Base-by-base conservation (phyloP, 2,113 vertebrate species). In the Heterochromis multidens region DNA sequence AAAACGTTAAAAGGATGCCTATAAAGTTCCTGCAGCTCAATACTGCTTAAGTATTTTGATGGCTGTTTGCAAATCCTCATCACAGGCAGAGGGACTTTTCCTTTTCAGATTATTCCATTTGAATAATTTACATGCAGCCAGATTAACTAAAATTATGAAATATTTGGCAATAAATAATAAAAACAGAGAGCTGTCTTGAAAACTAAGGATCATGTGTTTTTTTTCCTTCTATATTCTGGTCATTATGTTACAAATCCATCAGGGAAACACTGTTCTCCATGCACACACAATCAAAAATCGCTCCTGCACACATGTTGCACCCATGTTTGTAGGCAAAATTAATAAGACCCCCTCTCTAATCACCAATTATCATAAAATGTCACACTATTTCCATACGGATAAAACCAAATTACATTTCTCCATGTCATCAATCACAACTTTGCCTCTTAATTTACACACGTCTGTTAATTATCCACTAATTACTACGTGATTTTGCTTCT, bases 381-480 rank as follows among this genome's bases (percentile, higher is more conserved):
- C 40, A n/a, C 33, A 72, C 12, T 27, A 25, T 80, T 88, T 82
- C 63, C 59, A 81, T n/a, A 57, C 59, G 54, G 52, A 87, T 77
- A 17, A 72, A 79, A 77, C 21, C 77, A 74, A 92, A 61, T 63
- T 25, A 77, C 29, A 82, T 37, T 54, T 52, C 79, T 88, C 23
- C 21, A 25, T 56, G 19, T 78, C 79, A 87, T 79, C 70, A 72
- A 12, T 59, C 76, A 82, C 58, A 31, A 83, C 23, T 67, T 57
- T 76, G 23, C 52, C 70, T 31, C 33, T 76, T 81, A 27, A 83
- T 86, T 86, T 81, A 70, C 63, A 79, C 67, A 88, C 6, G 85
- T 87, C 72, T 54, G 29, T 58, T 60, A 46, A 59, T 72, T 84
- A 72, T 87, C 82, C 83, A 49, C 35, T 80, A 82, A 81, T 86